phyloP scores from a whole-genome alignment of 2,113 vertebrate genomes.

The Manacus vitellinus region DNA sequence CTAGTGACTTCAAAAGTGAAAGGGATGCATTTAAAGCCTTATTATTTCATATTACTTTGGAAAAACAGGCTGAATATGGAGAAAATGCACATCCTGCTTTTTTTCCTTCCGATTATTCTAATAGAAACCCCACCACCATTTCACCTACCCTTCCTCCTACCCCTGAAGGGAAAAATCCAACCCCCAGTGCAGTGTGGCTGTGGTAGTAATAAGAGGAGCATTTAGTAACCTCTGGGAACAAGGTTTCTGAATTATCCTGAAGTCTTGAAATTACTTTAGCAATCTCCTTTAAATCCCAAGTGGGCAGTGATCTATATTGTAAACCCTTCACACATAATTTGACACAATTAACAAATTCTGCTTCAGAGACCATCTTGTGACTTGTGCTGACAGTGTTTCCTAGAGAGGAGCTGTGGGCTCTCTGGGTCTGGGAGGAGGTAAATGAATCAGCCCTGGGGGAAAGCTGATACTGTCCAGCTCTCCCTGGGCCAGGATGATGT shows the following conservation, averaged over 20 bases:
- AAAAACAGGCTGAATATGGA: not conserved
- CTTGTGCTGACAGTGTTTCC: not conserved
- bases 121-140: not conserved
- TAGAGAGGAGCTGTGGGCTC: not conserved
- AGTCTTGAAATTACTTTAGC: constrained; percentile 36
- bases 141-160: not conserved
- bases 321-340: constrained; percentile 39
- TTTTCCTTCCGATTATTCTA: not conserved
- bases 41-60: not conserved
- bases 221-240: constrained; percentile 8
- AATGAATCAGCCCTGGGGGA: not conserved
- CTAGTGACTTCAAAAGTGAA: not conserved
- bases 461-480: not conserved
- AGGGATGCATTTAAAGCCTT: not conserved
- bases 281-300: constrained; percentile 39
- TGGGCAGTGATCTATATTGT: constrained; percentile 41
- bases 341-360: constrained; percentile 37
- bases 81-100: not conserved
- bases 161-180: not conserved
- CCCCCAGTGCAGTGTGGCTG: not conserved
- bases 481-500: not conserved
- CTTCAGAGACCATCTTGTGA: constrained; percentile 23
- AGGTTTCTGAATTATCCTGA: constrained; percentile 11
- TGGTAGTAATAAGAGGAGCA: not conserved
- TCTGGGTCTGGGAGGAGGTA: not conserved